These are phyloP conservation scores for Melieria omissa DNA, from an alignment of 2,888 invertebrate genomes.

Conservation along the genomic window DNA sequence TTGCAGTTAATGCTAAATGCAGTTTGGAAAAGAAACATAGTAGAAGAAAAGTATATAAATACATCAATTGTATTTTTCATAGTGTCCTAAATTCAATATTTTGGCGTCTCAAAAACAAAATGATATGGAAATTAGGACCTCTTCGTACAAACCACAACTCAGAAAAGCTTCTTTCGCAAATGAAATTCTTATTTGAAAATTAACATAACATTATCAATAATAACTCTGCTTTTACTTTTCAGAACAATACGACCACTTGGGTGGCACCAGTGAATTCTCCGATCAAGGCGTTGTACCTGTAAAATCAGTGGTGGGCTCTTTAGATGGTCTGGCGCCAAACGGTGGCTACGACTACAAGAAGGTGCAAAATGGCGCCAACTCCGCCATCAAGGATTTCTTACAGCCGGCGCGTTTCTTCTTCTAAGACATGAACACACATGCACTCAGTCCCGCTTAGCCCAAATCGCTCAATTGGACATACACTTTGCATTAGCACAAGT, in stretches of 20 bases:
- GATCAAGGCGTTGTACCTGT: slow-evolving; percentile 57
- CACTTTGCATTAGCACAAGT: too few species aligned
- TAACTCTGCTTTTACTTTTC: slow-evolving; percentile 10
- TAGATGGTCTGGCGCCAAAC: slow-evolving; percentile 46
- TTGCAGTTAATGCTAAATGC: too few species aligned
- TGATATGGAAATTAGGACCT: neutral
- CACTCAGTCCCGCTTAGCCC: too few species aligned
- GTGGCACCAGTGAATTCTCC: slow-evolving; percentile 57
- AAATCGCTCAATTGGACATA: too few species aligned
- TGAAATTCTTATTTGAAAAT: too few species aligned
- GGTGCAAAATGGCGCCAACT: slow-evolving; percentile 24
- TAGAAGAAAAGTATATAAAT: too few species aligned
- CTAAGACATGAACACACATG: neutral
- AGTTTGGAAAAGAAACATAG: too few species aligned
- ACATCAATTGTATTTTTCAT: too few species aligned
- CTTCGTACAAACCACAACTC: neutral
- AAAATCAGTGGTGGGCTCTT: slow-evolving; percentile 56
- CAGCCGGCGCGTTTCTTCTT: slow-evolving; percentile 29
- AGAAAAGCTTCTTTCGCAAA: too few species aligned
- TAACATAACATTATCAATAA: neutral
- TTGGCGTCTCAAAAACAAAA: too few species aligned
- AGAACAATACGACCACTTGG: slow-evolving; percentile 60
- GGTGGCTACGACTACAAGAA: slow-evolving; percentile 55
- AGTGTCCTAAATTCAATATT: too few species aligned
- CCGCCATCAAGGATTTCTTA: slow-evolving; percentile 30